Conservation (phyloP, 2,113 vertebrate genomes). For the Bos taurus region DNA sequence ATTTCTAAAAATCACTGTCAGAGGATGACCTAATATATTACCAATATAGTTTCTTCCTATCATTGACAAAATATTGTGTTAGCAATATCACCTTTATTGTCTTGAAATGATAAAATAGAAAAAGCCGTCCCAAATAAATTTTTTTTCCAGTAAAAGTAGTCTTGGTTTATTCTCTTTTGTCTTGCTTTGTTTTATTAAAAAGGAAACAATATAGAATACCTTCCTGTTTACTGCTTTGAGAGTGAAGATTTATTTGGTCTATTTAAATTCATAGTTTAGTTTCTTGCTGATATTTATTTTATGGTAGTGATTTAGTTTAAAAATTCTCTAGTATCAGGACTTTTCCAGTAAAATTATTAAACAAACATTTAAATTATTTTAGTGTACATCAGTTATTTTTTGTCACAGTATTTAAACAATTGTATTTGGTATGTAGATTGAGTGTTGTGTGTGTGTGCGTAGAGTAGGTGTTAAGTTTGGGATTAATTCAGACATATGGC, state of each 20-base stretch:
- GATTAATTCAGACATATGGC: background rate
- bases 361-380: background rate
- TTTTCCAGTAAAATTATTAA: background rate
- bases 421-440: background rate
- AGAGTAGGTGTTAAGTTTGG: background rate
- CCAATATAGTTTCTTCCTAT: slow-evolving; percentile 47
- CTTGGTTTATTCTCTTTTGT: background rate
- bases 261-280: background rate
- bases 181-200: slow-evolving; percentile 31
- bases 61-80: slow-evolving; percentile 58
- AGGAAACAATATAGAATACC: slow-evolving; percentile 8
- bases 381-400: background rate
- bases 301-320: background rate
- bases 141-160: slow-evolving; percentile 35
- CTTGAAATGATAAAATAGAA: slow-evolving; percentile 40
- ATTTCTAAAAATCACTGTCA: slow-evolving; percentile 44
- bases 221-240: background rate
- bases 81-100: slow-evolving; percentile 44
- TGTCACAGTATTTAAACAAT: background rate
- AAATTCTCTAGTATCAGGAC: background rate
- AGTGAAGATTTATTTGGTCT: slow-evolving; percentile 10
- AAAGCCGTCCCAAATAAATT: background rate
- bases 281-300: slow-evolving; percentile 12
- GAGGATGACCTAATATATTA: slow-evolving; percentile 57
- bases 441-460: background rate